Base-by-base conservation (phyloP, 2,113 vertebrate species). In the Neodontobutis hainanensis region DNA sequence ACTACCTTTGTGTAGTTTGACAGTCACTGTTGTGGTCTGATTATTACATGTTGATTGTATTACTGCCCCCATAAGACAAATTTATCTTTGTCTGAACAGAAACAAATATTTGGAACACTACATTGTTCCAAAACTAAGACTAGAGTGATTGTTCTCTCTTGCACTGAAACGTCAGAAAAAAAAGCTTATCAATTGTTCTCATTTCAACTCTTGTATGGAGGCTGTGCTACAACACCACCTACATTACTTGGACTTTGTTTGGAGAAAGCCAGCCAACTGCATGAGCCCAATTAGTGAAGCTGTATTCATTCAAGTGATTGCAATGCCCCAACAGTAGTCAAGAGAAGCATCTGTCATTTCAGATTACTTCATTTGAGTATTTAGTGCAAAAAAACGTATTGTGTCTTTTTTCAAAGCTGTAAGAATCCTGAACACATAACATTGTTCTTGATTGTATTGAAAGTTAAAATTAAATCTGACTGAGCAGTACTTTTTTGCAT, bases 241-340 rank as follows among this genome's bases (percentile, higher is more conserved):
- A 63, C 84, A 71, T 73, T 77, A 62, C 77, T 55, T 44, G 38
- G 78, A 76, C 74, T 84, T 88, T 85, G 85, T 85, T 85, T 88
- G 70, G 85, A 82, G 73, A 79, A 62, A 84, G 73, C 72, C 88
- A 87, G 85, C 81, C 88, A 87, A 84, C 80, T 85, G 85, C 85
- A 85, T 80, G 83, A 90, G 80, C 88, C 85, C 87, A 85, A 90
- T 87, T 87, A 88, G 85, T 85, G 80, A 81, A 90, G 85, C 87
- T 86, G 85, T 87, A 86, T 82, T 87, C 87, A 86, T 84, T 87
- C 73, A 79, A 81, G 85, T 85, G 85, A 85, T 88, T 78, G 85
- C 82, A 87, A 86, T 75, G 80, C 83, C 71, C 71, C 8, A 70
- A 83, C 85, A 84, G 75, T 67, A 73, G 74, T 83, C 78, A 85